Conservation (phyloP, 2,113 vertebrate species). For the Cyprichromis sp. region DNA sequence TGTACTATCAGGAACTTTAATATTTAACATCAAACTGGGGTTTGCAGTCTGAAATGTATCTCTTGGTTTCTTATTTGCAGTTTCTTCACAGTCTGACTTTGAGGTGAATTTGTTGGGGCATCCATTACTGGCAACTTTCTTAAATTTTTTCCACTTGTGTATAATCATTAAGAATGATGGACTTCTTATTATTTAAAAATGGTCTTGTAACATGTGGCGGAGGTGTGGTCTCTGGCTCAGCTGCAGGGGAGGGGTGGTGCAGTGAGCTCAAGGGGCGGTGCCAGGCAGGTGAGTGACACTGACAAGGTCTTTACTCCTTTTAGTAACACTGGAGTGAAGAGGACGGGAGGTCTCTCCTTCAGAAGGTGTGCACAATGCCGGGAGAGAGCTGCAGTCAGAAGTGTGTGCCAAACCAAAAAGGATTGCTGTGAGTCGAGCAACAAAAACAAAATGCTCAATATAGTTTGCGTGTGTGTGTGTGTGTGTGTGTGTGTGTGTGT, state of each 20-base stretch:
- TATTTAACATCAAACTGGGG: not conserved
- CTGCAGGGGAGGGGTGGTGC: not conserved
- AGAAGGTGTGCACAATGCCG: not conserved
- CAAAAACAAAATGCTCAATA: not conserved
- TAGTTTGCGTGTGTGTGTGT: not conserved
- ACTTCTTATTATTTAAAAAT: not conserved
- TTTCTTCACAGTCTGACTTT: not conserved
- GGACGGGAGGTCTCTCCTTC: not conserved
- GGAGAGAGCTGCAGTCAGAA: not conserved
- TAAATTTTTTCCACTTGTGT: not conserved
- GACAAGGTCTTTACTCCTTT: not conserved
- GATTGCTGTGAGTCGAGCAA: not conserved
- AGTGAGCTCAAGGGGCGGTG: not conserved
- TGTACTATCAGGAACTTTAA: not conserved
- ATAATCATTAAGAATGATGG: not conserved
- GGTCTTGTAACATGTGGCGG: not conserved
- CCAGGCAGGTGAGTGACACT: not conserved
- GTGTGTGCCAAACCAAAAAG: not conserved
- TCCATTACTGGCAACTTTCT: not conserved
- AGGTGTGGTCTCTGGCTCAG: not conserved
- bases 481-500: not conserved
- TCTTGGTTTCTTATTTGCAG: not conserved
- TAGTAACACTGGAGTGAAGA: not conserved
- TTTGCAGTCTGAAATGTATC: not conserved
- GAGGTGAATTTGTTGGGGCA: not conserved